Evolutionary conservation across 2,113 vertebrate genomes (phyloP), one percentile per base, ranked within the genome.

Genomic region (Melozone crissalis): DNA sequence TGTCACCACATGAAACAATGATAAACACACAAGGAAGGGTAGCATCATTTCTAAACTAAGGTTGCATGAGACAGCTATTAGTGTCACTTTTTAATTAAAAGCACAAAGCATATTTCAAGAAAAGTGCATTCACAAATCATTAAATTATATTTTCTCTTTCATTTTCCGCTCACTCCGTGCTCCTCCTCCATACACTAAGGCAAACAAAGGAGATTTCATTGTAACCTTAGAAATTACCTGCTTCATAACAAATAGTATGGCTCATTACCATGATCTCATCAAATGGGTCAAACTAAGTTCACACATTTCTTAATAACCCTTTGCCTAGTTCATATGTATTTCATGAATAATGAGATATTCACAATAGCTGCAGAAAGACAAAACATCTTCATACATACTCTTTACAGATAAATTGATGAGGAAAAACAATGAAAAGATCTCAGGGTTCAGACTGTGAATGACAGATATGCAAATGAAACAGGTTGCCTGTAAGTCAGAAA

Each of bases 381-480:
- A 95, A 94, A 96, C 90, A 87, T 82, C 66, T 93, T 96, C 68
- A 84, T 89, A 92, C 67, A 74, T 27, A 91, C 62, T 87, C 79
- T 95, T 95, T 90, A 95, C 59, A 96, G 68, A 69, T 75, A 87
- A 96, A 95, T 54, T 87, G 79, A 83, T 63, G 74, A 97, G 85
- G 74, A 87, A 96, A 96, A 96, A 85, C 66, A 97, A 41, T 75
- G 62, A 90, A 80, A 87, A 93, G n/a, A 89, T 86, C 80, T 96
- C 95, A 92, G 86, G 81, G 80, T 95, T 94, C 94, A 75, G 87
- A 94, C 65, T 95, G 69, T 96, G 93, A 97, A 92, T 91, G 95
- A 96, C 49, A 97, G 84, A 85, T 94, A 93, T 75, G 79, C 92
- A 96, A 75, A 74, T 95, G 86, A 79, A 90, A 74, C 57, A 76